Percentiles rank a stretch among this genome's conserved stretches.
These are phyloP conservation scores for Sebastes hopkinsi DNA, from an alignment of 2,797 vertebrate species.

Conservation along the genomic window DNA sequence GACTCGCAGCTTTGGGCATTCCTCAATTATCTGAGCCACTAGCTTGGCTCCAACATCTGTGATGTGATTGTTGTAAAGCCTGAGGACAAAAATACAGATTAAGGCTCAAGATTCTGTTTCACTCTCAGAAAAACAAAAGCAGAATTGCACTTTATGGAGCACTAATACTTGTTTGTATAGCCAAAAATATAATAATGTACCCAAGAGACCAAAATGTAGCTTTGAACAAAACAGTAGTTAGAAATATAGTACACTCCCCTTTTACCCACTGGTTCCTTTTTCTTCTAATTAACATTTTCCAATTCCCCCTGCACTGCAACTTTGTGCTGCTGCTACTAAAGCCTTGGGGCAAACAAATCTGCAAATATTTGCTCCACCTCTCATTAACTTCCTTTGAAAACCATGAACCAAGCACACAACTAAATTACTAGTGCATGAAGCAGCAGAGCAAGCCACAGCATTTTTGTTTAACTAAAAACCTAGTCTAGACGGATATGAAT, in stretches of 20 bases:
- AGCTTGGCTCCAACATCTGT: slow-evolving; percentile 90
- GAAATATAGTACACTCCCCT: not conserved
- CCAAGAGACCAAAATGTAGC: not conserved
- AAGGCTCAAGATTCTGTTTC: not conserved
- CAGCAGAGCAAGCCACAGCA: not conserved
- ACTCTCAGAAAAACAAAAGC: not conserved
- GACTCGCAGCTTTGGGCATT: slow-evolving; percentile 86
- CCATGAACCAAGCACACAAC: not conserved
- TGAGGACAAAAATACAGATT: slow-evolving; percentile 61
- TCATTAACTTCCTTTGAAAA: not conserved
- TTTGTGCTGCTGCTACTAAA: not conserved
- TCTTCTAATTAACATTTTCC: not conserved
- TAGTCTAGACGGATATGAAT: not conserved
- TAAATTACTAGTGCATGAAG: not conserved
- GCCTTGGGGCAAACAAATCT: not conserved
- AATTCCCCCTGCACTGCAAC: not conserved
- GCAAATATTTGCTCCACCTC: not conserved
- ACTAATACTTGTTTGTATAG: not conserved
- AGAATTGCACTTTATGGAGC: not conserved
- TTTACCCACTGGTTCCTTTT: not conserved
- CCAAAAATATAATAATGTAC: not conserved
- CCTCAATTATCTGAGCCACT: slow-evolving; percentile 88
- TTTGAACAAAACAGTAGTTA: not conserved
- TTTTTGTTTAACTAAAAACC: not conserved
- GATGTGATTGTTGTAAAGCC: slow-evolving; percentile 94